phyloP scores from a whole-genome alignment of 2,888 invertebrate genomes.

The Nowickia ferox region DNA sequence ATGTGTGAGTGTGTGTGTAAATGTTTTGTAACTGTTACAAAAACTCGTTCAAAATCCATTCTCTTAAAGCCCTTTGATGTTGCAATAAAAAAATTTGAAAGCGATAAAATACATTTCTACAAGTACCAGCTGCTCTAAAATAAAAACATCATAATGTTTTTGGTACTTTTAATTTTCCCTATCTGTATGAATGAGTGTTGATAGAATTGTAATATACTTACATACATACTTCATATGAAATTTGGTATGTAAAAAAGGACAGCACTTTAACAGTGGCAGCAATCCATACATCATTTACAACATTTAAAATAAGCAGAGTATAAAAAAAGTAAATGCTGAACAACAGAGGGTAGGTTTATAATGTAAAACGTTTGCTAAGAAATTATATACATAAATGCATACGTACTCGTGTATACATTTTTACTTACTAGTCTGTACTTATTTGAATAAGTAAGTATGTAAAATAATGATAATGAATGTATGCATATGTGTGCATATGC shows the following conservation, averaged over 20 bases:
- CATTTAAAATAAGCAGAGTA: conserved; percentile 21
- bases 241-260: conserved; percentile 24
- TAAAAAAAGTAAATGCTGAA: background rate
- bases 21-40: background rate
- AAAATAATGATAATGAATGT: no score
- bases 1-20: background rate
- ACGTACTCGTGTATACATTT: no score
- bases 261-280: conserved; percentile 15
- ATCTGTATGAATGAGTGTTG: background rate
- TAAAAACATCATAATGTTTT: conserved; percentile 28
- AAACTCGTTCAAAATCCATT: conserved; percentile 21
- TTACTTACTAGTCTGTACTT: no score
- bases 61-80: conserved; percentile 23
- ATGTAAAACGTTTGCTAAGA: background rate
- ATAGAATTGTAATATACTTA: background rate
- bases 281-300: conserved; percentile 40
- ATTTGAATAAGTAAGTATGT: no score
- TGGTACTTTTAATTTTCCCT: background rate
- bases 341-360: background rate
- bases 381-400: background rate
- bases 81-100: conserved; percentile 43
- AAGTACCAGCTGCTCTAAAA: conserved; percentile 60
- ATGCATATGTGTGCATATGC: no score
- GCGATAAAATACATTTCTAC: conserved; percentile 57
- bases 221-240: conserved; percentile 12